Evolutionary conservation across 2,113 vertebrate genomes (phyloP), one percentile per base, ranked within the genome.

Genomic region (Heptranchias perlo): DNA sequence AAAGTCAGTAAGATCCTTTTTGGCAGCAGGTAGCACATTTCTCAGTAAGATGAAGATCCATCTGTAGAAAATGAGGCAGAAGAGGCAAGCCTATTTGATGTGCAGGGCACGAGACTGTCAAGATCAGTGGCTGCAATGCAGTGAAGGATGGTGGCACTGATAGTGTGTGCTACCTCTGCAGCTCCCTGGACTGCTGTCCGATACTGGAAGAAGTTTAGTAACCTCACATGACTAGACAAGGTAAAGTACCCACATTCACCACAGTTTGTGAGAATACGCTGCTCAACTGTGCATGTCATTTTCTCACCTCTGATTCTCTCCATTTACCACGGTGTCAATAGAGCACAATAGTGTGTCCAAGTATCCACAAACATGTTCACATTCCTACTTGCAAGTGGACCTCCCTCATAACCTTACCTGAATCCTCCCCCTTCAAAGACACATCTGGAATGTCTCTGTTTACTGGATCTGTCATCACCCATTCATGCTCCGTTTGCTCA

Each of bases 341-440:
- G 13, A 92, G 54, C 54, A 92, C 31, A n/a, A 61, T n/a, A 10
- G 89, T 93, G 89, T 23, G n/a, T 64, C 89, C 58, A 93, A 39
- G 35, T 62, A 25, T 93, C 89, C 89, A 64, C 35, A 93, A 93
- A 93, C 89, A 23, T 62, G n/a, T 89, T 89, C 39, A 93, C 61
- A 39, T 93, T 93, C 21, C 35, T 47, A n/a, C n/a, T 62, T 92
- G 1, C 3, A 92, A 92, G 35, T n/a, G 31, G 31, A 14, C 52
- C 87, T 21, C 87, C 54, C 13, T 61, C n/a, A 61, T 93, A 23
- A 93, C 89, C 52, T 62, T 31, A 62, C 58, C 89, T 93, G 89
- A 58, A 93, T 93, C 89, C 39, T 62, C 6, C 6, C 4, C 39
- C 4, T 64, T 93, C 54, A 62, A 64, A 62, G 58, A 1, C n/a